Conservation (phyloP, 2,888 invertebrate genomes). For the Troilus luridus region DNA sequence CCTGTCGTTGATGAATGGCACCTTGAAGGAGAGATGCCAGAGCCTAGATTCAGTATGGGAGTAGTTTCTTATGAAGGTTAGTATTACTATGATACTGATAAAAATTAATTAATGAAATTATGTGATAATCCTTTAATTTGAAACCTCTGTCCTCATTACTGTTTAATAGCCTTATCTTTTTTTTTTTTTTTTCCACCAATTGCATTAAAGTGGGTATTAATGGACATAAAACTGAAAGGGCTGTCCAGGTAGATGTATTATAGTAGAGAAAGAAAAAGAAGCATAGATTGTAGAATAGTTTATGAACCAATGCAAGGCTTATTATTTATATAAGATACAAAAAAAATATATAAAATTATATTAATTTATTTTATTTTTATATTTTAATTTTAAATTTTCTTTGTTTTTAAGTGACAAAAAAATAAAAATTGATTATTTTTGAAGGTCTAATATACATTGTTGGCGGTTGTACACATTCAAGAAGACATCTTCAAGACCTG, state of each 20-base stretch:
- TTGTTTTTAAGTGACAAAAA: neutral
- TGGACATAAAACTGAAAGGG: too few species aligned
- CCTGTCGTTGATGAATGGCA: conserved; percentile 85
- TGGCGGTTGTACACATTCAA: conserved; percentile 88
- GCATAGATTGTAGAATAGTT: too few species aligned
- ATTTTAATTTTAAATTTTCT: too few species aligned
- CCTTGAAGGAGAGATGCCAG: conserved; percentile 83
- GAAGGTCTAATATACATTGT: conserved; percentile 89
- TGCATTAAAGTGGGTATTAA: too few species aligned
- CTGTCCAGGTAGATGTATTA: too few species aligned
- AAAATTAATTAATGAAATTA: neutral
- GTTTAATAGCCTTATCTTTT: too few species aligned
- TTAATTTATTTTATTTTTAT: too few species aligned
- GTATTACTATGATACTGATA: conserved; percentile 53
- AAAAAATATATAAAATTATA: too few species aligned
- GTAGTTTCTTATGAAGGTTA: conserved; percentile 85
- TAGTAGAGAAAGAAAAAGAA: too few species aligned
- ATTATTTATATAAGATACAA: too few species aligned
- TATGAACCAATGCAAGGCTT: too few species aligned
- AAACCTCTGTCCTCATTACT: neutral
- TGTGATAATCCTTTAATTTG: neutral
- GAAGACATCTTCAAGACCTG: conserved; percentile 82
- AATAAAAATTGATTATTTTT: conserved; percentile 59
- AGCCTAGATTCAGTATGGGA: conserved; percentile 93
- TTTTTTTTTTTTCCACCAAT: too few species aligned